Evolutionary conservation across 2,888 invertebrate genomes (phyloP).

Genomic region (Epistrophella euchroma): DNA sequence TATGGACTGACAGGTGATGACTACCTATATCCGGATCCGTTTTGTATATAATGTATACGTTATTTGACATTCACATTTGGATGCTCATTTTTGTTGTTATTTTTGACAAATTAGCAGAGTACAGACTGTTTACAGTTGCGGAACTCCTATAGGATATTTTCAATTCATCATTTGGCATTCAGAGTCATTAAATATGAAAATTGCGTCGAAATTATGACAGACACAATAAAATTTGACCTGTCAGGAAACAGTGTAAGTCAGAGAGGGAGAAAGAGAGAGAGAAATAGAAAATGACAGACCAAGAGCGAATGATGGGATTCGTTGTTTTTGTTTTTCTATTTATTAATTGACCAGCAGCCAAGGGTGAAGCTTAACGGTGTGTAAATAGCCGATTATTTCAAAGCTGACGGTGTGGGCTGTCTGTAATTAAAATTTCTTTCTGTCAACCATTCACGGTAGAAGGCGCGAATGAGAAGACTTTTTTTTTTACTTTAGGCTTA

Average conservation of each 20-base stretch:
- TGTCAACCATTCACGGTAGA: slow-evolving; percentile 2
- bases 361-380: slow-evolving; percentile 52
- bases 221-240: slow-evolving; percentile 18
- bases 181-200: slow-evolving; percentile 70
- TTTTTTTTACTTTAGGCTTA: neutral
- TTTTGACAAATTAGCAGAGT: slow-evolving; percentile 57
- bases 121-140: slow-evolving; percentile 67
- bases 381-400: slow-evolving; percentile 62
- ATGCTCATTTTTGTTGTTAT: slow-evolving; percentile 59
- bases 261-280: neutral
- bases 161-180: slow-evolving; percentile 21
- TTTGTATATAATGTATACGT: neutral
- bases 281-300: neutral
- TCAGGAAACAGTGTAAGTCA: neutral
- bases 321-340: slow-evolving; percentile 1
- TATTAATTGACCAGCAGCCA: slow-evolving; percentile 21
- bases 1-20: slow-evolving; percentile 24
- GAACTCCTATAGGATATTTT: slow-evolving; percentile 71
- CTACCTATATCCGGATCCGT: slow-evolving; percentile 26
- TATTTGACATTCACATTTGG: slow-evolving; percentile 23
- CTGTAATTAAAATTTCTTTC: slow-evolving; percentile 69
- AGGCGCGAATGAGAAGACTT: neutral
- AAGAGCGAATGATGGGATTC: neutral
- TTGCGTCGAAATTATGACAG: slow-evolving; percentile 60
- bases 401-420: slow-evolving; percentile 26